Conservation (phyloP, 2,888 invertebrate species). For the Rhogogaster chlorosoma region DNA sequence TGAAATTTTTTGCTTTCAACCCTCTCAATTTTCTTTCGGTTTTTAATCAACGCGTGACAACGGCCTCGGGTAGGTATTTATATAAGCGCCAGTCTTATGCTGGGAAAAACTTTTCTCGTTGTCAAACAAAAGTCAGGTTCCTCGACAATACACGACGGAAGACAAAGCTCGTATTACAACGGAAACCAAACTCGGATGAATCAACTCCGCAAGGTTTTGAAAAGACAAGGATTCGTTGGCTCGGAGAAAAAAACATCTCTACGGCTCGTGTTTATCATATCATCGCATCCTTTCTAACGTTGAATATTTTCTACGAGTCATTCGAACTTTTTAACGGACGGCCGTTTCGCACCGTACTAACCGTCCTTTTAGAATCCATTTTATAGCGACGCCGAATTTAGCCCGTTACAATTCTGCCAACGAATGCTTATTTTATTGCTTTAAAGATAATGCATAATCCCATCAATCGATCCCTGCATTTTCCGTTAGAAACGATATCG, state of each 20-base stretch:
- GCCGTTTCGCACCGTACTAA: not conserved
- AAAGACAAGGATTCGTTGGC: not conserved
- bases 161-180: not conserved
- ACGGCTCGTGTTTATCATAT: not conserved
- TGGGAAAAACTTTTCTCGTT: conserved; percentile 25
- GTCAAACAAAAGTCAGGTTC: conserved; percentile 28
- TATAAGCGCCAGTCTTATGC: not conserved
- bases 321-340: not conserved
- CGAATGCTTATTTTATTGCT: not conserved
- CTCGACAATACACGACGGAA: conserved; percentile 13
- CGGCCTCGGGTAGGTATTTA: conserved; percentile 17
- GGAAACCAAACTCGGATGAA: not conserved
- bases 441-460: not conserved
- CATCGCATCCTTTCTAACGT: not conserved
- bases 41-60: conserved; percentile 79
- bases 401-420: not conserved
- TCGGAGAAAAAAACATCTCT: not conserved
- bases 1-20: conserved; percentile 52
- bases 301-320: not conserved
- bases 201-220: not conserved
- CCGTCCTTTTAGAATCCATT: not conserved
- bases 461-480: not conserved
- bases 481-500: not conserved
- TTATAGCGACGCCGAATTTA: not conserved
- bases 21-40: conserved; percentile 61